Percentiles rank a stretch among this genome's conserved stretches.
Evolutionary conservation across 2,888 invertebrate species (phyloP).

Genomic region (Calameuta idolon): DNA sequence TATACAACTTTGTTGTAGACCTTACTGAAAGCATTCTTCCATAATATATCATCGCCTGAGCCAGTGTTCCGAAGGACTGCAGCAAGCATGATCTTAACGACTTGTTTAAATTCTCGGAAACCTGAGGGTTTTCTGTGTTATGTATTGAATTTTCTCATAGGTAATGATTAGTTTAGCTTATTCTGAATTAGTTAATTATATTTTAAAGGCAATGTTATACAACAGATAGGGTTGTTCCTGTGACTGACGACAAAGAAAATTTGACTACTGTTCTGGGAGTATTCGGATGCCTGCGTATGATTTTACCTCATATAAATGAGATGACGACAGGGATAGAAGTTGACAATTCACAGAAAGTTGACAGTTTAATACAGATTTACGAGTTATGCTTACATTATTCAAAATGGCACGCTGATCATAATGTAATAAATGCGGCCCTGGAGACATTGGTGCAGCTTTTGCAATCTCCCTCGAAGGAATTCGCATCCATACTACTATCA

Average conservation of each 20-base stretch:
- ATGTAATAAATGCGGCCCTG: conserved; percentile 87
- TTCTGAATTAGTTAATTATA: neutral
- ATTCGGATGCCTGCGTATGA: conserved; percentile 74
- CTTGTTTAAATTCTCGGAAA: conserved; percentile 84
- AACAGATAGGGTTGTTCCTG: conserved; percentile 41
- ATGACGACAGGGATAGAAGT: conserved; percentile 33
- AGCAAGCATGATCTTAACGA: conserved; percentile 81
- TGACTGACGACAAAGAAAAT: conserved; percentile 34
- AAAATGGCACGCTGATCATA: conserved; percentile 80
- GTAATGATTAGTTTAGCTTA: conserved; percentile 54
- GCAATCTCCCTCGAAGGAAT: conserved; percentile 67
- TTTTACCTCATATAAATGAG: conserved; percentile 71
- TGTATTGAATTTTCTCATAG: conserved; percentile 75
- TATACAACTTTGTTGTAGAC: conserved; percentile 58
- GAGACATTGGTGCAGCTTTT: conserved; percentile 75
- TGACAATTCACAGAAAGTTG: conserved; percentile 41
- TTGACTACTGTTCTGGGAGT: conserved; percentile 73
- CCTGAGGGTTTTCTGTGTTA: conserved; percentile 74
- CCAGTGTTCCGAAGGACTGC: conserved; percentile 86
- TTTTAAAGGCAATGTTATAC: neutral
- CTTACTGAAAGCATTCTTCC: conserved; percentile 72
- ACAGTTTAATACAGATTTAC: conserved; percentile 74
- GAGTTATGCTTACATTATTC: conserved; percentile 81
- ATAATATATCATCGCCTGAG: conserved; percentile 69
- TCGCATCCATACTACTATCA: conserved; percentile 66